phyloP scores from a whole-genome alignment of 2,797 vertebrate species.

The Aldrovandia affinis region DNA sequence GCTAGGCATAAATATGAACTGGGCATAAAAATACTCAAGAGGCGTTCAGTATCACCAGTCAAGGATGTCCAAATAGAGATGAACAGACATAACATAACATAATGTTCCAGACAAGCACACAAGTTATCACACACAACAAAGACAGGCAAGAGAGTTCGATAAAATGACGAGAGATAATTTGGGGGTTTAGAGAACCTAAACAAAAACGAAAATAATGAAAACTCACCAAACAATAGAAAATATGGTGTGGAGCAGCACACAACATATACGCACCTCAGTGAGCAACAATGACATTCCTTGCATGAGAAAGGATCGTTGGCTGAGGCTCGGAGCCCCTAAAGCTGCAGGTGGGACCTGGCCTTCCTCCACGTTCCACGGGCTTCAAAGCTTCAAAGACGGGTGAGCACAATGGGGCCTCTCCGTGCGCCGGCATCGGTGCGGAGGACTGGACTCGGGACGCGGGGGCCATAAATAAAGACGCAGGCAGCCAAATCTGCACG shows the following conservation, averaged over 20 bases:
- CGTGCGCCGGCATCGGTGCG: slow-evolving; percentile 14
- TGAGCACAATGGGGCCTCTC: slow-evolving; percentile 1
- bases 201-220: neutral
- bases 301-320: neutral
- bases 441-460: slow-evolving; percentile 14
- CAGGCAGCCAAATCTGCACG: slow-evolving; percentile 18
- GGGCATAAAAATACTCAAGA: no score
- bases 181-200: neutral
- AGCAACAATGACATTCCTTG: neutral
- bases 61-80: neutral
- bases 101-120: neutral
- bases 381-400: slow-evolving; percentile 27
- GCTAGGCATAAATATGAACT: no score
- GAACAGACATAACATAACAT: neutral
- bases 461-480: slow-evolving; percentile 20
- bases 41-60: neutral
- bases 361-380: slow-evolving; percentile 12
- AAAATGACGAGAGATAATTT: neutral
- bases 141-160: neutral
- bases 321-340: neutral
- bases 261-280: neutral
- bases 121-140: neutral
- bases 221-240: neutral
- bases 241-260: neutral
- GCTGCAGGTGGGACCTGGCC: neutral